Conservation (phyloP, 2,113 vertebrate genomes). For the Panurus biarmicus region DNA sequence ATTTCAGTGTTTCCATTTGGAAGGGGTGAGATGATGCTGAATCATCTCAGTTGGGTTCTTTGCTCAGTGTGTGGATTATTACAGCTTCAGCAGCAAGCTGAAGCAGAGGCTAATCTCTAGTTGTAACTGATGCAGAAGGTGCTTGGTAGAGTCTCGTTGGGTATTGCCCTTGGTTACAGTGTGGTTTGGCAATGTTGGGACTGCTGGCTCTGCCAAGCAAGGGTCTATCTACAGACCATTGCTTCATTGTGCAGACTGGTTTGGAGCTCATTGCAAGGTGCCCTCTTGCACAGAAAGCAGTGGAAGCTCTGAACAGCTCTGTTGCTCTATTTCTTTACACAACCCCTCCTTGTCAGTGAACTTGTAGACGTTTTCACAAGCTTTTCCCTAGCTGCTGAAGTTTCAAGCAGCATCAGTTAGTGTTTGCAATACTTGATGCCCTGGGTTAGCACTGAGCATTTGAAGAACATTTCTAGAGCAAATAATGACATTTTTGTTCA, state of each 20-base stretch:
- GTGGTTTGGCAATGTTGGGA: background rate
- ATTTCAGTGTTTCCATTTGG: background rate
- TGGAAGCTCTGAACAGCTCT: background rate
- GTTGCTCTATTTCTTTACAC: background rate
- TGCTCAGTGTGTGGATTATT: background rate
- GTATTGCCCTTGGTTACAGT: background rate
- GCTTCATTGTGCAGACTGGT: background rate
- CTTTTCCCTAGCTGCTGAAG: background rate
- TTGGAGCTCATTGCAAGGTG: background rate
- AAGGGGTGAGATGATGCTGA: fast-evolving
- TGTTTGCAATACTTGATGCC: background rate
- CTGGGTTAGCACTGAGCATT: background rate
- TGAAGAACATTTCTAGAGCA: background rate
- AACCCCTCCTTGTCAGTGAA: background rate
- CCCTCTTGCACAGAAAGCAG: background rate
- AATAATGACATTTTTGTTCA: background rate
- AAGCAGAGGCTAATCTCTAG: background rate
- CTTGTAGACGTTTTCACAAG: background rate
- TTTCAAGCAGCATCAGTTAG: background rate
- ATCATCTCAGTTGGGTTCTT: background rate
- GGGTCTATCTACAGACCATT: background rate
- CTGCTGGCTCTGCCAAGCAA: background rate
- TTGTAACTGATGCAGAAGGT: background rate
- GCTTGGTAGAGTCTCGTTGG: fast-evolving
- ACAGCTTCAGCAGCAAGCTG: background rate